Conservation (phyloP, 2,797 vertebrate species). For the Cuniculus paca region DNA sequence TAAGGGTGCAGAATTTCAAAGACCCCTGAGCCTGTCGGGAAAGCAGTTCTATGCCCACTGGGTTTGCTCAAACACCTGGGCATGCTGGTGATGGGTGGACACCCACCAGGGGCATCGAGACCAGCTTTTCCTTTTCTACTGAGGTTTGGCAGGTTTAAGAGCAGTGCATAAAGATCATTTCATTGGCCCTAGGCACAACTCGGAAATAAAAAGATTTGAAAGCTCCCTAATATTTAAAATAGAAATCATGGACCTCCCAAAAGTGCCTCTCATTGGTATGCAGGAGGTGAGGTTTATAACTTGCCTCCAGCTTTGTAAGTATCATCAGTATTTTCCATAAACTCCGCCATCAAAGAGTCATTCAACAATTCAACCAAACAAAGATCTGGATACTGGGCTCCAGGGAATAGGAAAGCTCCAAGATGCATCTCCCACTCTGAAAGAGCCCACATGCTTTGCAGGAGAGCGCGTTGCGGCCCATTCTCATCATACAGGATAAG, state of each 20-base stretch:
- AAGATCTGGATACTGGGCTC: not conserved
- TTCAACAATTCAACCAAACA: not conserved
- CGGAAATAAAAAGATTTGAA: not conserved
- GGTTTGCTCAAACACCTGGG: not conserved
- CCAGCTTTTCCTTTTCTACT: not conserved
- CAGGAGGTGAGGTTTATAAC: rapidly evolving
- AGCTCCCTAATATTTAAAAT: not conserved
- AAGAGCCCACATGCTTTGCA: not conserved
- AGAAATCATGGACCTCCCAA: not conserved
- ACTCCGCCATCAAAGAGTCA: not conserved
- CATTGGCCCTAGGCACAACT: not conserved
- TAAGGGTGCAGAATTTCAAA: not conserved
- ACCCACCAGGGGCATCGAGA: not conserved
- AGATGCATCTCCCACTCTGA: not conserved
- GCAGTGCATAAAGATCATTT: not conserved
- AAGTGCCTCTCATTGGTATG: rapidly evolving
- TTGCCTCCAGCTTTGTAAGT: too few species aligned
- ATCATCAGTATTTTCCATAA: not conserved
- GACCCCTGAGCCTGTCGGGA: not conserved
- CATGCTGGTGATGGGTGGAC: not conserved
- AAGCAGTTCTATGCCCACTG: not conserved
- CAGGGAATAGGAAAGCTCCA: rapidly evolving
- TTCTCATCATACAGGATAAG: rapidly evolving
- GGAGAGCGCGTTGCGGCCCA: rapidly evolving
- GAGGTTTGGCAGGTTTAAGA: not conserved